Evolutionary conservation across 2,113 vertebrate species (phyloP), one percentile per base, ranked within the genome.

Genomic region (Hippoglossus stenolepis): DNA sequence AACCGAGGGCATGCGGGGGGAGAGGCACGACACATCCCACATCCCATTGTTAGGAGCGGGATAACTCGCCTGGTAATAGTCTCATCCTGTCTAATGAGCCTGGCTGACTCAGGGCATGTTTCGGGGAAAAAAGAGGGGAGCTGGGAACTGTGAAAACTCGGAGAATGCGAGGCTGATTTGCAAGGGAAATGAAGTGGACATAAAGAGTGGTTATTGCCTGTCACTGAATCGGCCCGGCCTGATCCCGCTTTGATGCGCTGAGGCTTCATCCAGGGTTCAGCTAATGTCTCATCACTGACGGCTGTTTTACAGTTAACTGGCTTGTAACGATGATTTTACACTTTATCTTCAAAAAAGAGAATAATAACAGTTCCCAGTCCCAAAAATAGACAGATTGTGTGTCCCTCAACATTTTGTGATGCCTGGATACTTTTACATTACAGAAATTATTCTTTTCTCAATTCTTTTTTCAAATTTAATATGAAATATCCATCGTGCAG

Each of bases 141-240:
- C 79, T 77, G 47, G 79, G 18, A 26, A 66, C 63, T 80, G 85
- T 0, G 85, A 90, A 85, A n/a, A 85, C 77, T 43, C 77, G 26
- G 86, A 91, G 94, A 90, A 90, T 83, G 2, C 0, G 56, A 80
- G 62, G 84, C 85, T 86, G 90, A 94, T 95, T 95, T 96, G 94
- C 93, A 94, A 95, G 92, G 87, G 93, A 96, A 96, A 95, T 92
- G n/a, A 63, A 58, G 90, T 90, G 79, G 91, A 90, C 87, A 93
- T 80, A 88, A 93, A 92, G 88, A 65, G 58, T 7, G 31, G 31
- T 31, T 31, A 31, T 31, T 7, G 31, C 31, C 31, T 6, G 31
- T 65, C 71, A n/a, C 75, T 65, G 71, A 75, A 78, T 70, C 71
- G 43, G 47, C 69, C 35, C 65, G 73, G 73, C 59, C 79, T 63